Evolutionary conservation across 2,113 vertebrate species (phyloP), one percentile per base, ranked within the genome.

Genomic region (Rhinopomastus cyanomelas): DNA sequence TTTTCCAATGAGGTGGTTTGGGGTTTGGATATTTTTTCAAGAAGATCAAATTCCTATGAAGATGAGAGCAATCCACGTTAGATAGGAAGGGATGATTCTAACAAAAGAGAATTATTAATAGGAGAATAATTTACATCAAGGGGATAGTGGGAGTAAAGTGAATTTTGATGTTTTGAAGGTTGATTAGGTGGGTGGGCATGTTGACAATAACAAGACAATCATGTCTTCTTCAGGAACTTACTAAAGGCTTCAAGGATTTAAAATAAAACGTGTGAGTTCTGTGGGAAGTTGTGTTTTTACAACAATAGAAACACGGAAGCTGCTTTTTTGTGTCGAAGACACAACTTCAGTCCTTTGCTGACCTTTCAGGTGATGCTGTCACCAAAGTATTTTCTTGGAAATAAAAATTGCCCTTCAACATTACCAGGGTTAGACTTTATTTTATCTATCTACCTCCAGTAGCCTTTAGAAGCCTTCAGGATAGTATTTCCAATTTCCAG

Each of bases 21-120:
- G 39, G 39, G 11, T 3, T 4, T 5, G 3, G 5, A 2, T 39
- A 22, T 26, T 25, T 48, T 51, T 32, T 34, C 6, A 29, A 66
- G 71, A 84, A 69, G 53, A 65, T 86, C 83, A 69, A 88, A 90
- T 48, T 92, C 13, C 2, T 75, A 34, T 76, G 78, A 88, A 69
- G 37, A 79, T 84, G 51, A 88, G 88, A 94, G 88, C 56, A 62
- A 79, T 73, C 94, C 83, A 36, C 76, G 42, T 19, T 4, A 79
- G 81, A 48, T 81, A 76, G 60, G 37, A 81, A 90, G 52, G 52
- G 46, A 67, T 91, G 62, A 61, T 79, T 81, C n/a, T 66, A 95
- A 94, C 90, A 91, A 96, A 94, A 96, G 93, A 91, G 90, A 96
- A 96, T 95, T 95, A 95, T 94, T 95, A 95, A 96, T 95, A 88